Base-by-base conservation (phyloP, 2,113 vertebrate species). In the Actenoides lindsayi region DNA sequence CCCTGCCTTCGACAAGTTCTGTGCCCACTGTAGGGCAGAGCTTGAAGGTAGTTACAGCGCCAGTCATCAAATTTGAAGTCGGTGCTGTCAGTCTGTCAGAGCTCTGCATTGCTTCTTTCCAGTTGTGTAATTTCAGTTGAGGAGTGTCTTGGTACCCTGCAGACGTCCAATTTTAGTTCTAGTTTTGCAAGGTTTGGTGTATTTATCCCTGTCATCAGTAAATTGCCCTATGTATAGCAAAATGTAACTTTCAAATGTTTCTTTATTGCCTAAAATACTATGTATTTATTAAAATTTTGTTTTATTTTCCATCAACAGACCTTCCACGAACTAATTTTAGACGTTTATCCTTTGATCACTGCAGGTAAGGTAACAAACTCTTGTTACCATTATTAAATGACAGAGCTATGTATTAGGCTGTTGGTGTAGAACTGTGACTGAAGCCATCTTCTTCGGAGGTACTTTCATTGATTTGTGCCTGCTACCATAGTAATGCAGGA, bases 281-380 rank as follows among this genome's bases (percentile, higher is more conserved):
- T 11, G 4, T 53, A 13, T 74, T 77, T 67, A 23, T 69, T 75
- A 27, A 70, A n/a, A 5, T 6, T 8, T 4, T 27, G 7, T 44
- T 35, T 16, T 41, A 27, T 64, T 89, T 42, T 33, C 93, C n/a
- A 27, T 93, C 41, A 96, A 85, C 96, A 99, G 99, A 99, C 92
- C 98, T 99, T 64, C 99, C 99, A 30, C 97, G 98, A 86, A 76
- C 98, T 51, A 99, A 99, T 97, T 99, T 99, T 94, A 98, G 99
- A 44, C 98, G 99, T 14, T 98, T 99, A 44, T 98, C 99, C 5
- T 99, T 99, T 92, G 99, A 99, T 96, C 99, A 99, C 94, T 99
- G 99, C 98, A 99, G 99, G 99, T 99, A 96, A 98, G 98, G 14
- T 9, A 23, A 11, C 12, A 28, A 11, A 25, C 44, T 41, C 54